Percentiles rank a stretch among this genome's conserved stretches.
Conservation (phyloP, 2,888 invertebrate genomes). For the Carpatolechia fugitivella region DNA sequence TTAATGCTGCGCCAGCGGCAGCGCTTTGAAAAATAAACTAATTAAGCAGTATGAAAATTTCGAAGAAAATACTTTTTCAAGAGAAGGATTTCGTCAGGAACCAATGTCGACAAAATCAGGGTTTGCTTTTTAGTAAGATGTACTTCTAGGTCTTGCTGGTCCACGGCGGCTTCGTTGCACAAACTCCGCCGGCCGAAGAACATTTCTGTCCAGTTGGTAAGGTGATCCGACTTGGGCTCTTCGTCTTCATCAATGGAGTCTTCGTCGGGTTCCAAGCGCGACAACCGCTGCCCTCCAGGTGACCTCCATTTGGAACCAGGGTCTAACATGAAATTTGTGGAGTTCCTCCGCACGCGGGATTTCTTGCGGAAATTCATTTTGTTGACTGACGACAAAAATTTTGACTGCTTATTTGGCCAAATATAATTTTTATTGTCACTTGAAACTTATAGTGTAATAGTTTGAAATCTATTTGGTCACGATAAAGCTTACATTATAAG, state of each 20-base stretch:
- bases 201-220: slow-evolving; percentile 61
- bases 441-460: slow-evolving; percentile 33
- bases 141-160: slow-evolving; percentile 67
- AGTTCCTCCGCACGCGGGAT: slow-evolving; percentile 47
- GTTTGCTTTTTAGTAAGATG: slow-evolving; percentile 69
- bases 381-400: slow-evolving; percentile 30
- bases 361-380: slow-evolving; percentile 64
- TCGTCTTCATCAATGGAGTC: slow-evolving; percentile 23
- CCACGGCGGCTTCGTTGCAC: slow-evolving; percentile 37
- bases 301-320: slow-evolving; percentile 56
- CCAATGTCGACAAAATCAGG: slow-evolving; percentile 71
- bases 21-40: too few species aligned
- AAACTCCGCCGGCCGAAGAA: slow-evolving; percentile 50
- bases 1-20: too few species aligned
- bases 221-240: slow-evolving; percentile 9
- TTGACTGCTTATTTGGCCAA: slow-evolving; percentile 28
- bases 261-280: slow-evolving; percentile 40
- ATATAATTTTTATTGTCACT: slow-evolving; percentile 26
- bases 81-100: slow-evolving; percentile 77
- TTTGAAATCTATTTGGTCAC: background rate
- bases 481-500: too few species aligned
- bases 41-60: too few species aligned
- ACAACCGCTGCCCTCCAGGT: slow-evolving; percentile 41
- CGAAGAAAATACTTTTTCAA: slow-evolving; percentile 53
- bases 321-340: slow-evolving; percentile 43